phyloP scores from a whole-genome alignment of 2,113 vertebrate genomes.

The Tyto alba region DNA sequence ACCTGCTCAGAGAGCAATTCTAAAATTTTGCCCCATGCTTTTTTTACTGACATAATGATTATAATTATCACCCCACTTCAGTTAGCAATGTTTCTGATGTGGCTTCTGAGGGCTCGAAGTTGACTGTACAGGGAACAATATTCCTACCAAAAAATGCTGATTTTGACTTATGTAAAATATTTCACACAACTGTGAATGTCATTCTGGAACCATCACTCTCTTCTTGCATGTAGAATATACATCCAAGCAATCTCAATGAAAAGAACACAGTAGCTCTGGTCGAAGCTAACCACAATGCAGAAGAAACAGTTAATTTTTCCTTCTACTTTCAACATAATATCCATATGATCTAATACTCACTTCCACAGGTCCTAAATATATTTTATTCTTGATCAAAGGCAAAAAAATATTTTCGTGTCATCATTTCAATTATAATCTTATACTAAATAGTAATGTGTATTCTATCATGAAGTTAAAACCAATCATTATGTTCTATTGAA shows the following conservation, averaged over 20 bases:
- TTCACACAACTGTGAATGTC: neutral
- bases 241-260: neutral
- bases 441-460: neutral
- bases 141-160: neutral
- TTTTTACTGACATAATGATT: neutral
- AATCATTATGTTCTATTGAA: neutral
- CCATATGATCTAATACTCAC: neutral
- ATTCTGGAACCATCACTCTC: neutral
- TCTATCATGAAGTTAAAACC: neutral
- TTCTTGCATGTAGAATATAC: neutral
- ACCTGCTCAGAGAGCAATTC: neutral
- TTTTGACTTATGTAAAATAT: neutral
- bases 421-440: neutral
- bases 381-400: neutral
- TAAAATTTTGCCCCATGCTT: neutral
- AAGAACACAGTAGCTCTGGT: neutral
- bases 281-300: neutral
- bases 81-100: conserved; percentile 19
- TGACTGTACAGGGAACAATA: neutral
- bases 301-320: neutral
- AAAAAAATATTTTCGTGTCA: neutral
- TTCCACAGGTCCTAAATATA: neutral
- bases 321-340: neutral
- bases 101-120: neutral
- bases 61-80: conserved; percentile 12